Conservation (phyloP, 2,113 vertebrate species). For the Alectura lathami region DNA sequence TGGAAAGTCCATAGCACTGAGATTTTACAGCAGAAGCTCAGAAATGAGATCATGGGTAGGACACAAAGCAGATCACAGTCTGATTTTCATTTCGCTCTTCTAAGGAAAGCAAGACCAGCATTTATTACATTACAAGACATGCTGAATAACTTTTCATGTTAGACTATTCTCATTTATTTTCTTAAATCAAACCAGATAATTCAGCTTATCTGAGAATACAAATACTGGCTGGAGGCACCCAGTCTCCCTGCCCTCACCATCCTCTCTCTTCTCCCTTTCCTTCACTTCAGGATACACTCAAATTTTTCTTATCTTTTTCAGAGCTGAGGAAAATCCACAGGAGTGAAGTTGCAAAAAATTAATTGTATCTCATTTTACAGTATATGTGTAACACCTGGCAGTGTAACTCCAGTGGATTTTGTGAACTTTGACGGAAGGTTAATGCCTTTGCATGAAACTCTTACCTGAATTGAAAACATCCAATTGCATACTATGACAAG, state of each 20-base stretch:
- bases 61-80: background rate
- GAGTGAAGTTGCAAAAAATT: background rate
- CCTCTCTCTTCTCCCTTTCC: background rate
- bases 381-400: background rate
- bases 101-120: background rate
- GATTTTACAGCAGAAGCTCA: background rate
- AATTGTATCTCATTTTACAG: background rate
- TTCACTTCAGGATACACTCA: background rate
- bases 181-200: background rate
- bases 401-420: background rate
- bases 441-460: background rate
- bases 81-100: background rate
- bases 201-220: accelerated
- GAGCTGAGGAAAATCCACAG: background rate
- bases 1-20: background rate
- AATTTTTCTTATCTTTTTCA: background rate
- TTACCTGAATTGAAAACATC: background rate
- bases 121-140: background rate
- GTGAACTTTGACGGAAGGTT: background rate
- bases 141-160: background rate
- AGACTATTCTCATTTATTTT: background rate
- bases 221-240: background rate
- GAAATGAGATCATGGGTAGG: background rate
- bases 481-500: background rate
- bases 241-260: background rate